Evolutionary conservation across 1,140 invertebrate genomes (phyloP), one percentile per base, ranked within the genome.

Genomic region (Argopecten irradians): DNA sequence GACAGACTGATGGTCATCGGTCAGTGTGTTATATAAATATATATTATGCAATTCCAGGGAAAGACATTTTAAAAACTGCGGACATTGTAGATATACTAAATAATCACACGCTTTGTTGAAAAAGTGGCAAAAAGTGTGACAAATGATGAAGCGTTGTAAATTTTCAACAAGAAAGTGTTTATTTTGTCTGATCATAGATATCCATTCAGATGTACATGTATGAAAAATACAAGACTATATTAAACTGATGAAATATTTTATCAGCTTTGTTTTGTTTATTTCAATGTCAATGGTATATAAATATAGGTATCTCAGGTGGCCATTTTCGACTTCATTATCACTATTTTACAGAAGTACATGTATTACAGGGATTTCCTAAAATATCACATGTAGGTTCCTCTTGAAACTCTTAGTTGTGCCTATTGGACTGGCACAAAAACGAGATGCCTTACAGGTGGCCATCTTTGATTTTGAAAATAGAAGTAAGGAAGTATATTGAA

Each of bases 241-340:
- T 71, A 71, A 71, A 71, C 55, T 71, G 55, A 71, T 71, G 55
- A 71, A 71, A 71, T 71, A 71, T 71, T 71, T 71, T n/a, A 71
- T 71, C 55, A 16, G 55, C 55, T 28, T 71, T 71, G 55, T 71
- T 71, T 71, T 71, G 13, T 5, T 5, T 39, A 39, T 39, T 5
- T 39, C 13, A 13, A 13, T 39, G 36, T 8, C 5, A 39, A 13
- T 39, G 13, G 36, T 8, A 39, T 13, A 8, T 39, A 39, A 39
- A 13, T 39, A 39, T 39, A 39, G 13, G 36, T 39, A 39, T 5
- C 36, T 39, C 36, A 39, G 36, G 36, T 39, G 36, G 36, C 13
- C 13, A 13, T 39, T 5, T 5, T 39, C 36, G 36, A 39, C 5
- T 39, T 39, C 36, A 39, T 13, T 39, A 13, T 39, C 13, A 8